These are phyloP conservation scores for Anolis apletophallus DNA, from an alignment of 2,797 vertebrate species.

Conservation along the genomic window DNA sequence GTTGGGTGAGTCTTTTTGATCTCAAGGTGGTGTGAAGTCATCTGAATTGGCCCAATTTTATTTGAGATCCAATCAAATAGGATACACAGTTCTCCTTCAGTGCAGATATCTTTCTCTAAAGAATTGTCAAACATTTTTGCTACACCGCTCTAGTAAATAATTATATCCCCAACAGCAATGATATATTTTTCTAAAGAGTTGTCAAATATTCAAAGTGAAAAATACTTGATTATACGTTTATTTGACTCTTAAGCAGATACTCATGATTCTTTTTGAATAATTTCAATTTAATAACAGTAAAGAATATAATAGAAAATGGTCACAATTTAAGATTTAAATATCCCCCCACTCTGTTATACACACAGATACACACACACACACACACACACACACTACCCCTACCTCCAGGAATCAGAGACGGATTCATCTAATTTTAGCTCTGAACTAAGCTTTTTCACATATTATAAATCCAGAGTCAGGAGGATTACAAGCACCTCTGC, in stretches of 20 bases:
- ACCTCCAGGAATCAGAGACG: constrained; percentile 72
- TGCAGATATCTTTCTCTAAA: no score
- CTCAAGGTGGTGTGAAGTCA: no score
- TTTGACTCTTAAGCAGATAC: not conserved
- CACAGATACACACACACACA: no score
- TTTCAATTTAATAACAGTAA: constrained; percentile 33
- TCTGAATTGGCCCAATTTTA: no score
- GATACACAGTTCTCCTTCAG: no score
- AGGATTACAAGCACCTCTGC: constrained; percentile 77
- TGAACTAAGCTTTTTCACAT: constrained; percentile 81
- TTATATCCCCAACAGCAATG: constrained; percentile 26
- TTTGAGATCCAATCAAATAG: no score
- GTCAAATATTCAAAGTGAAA: constrained; percentile 48
- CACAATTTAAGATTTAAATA: constrained; percentile 52
- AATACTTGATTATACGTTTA: not conserved
- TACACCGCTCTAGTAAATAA: no score
- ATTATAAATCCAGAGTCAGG: constrained; percentile 77
- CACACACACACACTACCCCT: constrained; percentile 50
- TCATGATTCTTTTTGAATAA: not conserved
- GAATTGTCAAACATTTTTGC: no score
- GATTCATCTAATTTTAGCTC: constrained; percentile 79
- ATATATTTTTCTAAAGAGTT: constrained; percentile 57
- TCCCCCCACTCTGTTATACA: not conserved
- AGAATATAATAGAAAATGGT: constrained; percentile 56
- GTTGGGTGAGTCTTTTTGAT: no score